Conservation (phyloP, 2,797 vertebrate genomes). For the Ctenosaura bakeri region DNA sequence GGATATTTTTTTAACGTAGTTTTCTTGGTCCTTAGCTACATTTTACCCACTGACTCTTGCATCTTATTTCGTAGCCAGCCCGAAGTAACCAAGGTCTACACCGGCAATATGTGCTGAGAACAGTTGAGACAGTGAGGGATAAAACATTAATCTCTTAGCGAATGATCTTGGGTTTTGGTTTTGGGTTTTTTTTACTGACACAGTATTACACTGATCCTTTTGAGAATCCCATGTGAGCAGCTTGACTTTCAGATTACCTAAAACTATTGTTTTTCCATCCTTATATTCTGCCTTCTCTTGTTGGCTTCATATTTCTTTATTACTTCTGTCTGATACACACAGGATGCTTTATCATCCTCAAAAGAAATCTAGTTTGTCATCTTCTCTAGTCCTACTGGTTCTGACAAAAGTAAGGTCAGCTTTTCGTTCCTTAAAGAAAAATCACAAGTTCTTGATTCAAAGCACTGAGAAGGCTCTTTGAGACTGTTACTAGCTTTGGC, state of each 20-base stretch:
- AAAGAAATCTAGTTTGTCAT: background rate
- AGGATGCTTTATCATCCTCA: constrained; percentile 6
- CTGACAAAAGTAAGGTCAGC: background rate
- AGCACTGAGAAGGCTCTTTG: background rate
- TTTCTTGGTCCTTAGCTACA: background rate
- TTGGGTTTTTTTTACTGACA: background rate
- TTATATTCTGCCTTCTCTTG: background rate
- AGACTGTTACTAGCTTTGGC: background rate
- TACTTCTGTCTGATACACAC: background rate
- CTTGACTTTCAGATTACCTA: background rate
- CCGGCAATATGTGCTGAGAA: background rate
- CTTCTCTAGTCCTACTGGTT: background rate
- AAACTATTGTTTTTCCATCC: background rate
- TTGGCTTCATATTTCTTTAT: background rate
- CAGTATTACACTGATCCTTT: constrained; percentile 10
- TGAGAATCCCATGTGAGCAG: constrained; percentile 4
- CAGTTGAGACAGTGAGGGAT: background rate
- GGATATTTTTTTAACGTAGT: background rate
- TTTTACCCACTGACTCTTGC: background rate
- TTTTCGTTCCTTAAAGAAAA: background rate
- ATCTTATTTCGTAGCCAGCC: background rate
- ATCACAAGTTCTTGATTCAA: background rate
- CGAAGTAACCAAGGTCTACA: background rate
- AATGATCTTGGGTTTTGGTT: background rate
- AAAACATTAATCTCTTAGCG: constrained; percentile 5